Percentiles rank a stretch among this genome's conserved stretches.
Evolutionary conservation across 1,140 invertebrate genomes (phyloP).

Genomic region (Zaprionus lachaisei): DNA sequence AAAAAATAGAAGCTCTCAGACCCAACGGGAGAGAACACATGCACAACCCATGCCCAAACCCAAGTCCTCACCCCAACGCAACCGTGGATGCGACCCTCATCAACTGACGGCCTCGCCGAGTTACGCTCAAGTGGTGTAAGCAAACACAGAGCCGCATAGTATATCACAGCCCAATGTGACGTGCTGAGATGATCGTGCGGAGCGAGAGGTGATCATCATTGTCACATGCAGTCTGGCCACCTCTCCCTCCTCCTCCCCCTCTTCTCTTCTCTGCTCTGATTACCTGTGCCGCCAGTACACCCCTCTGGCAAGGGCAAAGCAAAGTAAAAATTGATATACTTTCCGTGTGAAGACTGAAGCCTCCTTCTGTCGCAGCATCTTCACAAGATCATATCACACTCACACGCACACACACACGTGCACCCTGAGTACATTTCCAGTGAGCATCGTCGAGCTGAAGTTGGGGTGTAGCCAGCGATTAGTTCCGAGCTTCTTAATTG

Average conservation of each 20-base stretch:
- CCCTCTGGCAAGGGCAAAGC: background rate
- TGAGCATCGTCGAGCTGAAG: background rate
- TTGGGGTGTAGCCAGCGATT: background rate
- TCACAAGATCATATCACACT: constrained; percentile 6
- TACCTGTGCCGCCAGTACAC: constrained; percentile 6
- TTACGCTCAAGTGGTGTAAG: constrained; percentile 80
- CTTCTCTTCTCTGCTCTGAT: background rate
- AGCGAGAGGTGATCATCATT: constrained; percentile 42
- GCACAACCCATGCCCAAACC: background rate
- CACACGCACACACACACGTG: background rate
- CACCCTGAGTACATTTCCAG: background rate
- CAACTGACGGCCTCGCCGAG: constrained; percentile 54
- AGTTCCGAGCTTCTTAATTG: background rate
- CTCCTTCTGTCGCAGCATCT: background rate
- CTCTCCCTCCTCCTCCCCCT: background rate
- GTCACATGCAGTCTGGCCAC: constrained; percentile 48
- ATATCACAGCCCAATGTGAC: constrained; percentile 24
- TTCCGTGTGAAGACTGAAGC: background rate
- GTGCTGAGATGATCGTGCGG: background rate
- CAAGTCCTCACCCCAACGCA: constrained; percentile 11
- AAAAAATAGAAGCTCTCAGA: constrained; percentile 58
- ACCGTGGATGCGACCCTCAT: constrained; percentile 53
- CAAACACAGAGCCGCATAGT: constrained; percentile 57
- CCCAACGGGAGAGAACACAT: constrained; percentile 1
- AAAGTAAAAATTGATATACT: constrained; percentile 14